These are phyloP conservation scores for Noctua janthe DNA, from an alignment of 2,888 invertebrate genomes.

Conservation along the genomic window DNA sequence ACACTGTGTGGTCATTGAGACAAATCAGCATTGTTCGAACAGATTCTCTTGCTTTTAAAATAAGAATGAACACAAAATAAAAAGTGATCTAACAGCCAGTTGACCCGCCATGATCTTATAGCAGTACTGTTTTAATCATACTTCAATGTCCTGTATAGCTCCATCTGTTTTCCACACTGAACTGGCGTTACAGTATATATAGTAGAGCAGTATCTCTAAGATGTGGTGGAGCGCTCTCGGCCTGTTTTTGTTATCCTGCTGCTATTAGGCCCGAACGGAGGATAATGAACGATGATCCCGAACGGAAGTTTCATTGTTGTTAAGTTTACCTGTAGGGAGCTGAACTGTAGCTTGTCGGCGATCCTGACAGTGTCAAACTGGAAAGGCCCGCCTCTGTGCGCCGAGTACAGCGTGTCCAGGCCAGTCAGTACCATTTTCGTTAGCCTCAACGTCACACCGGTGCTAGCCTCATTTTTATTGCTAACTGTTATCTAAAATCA, in stretches of 20 bases:
- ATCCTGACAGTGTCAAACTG: background rate
- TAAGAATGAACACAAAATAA: background rate
- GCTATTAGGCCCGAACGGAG: background rate
- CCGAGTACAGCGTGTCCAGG: conserved; percentile 25
- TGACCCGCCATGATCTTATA: background rate
- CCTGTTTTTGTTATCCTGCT: background rate
- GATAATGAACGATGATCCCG: background rate
- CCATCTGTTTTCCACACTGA: background rate
- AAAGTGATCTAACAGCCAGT: background rate
- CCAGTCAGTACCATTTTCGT: conserved; percentile 24
- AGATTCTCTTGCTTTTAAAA: background rate
- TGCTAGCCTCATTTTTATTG: accelerated
- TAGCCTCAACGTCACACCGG: conserved; percentile 1
- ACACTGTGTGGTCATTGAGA: background rate
- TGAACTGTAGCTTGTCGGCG: conserved; percentile 22
- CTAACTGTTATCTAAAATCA: conserved; percentile 10
- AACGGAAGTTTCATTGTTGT: too few relatives aligned
- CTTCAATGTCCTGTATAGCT: background rate
- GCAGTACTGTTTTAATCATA: background rate
- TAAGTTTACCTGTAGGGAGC: conserved; percentile 20
- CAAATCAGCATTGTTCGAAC: background rate
- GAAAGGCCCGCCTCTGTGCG: conserved; percentile 18
- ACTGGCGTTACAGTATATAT: background rate
- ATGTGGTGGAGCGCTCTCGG: background rate
- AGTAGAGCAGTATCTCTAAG: background rate